These are phyloP conservation scores for Trachemys scripta DNA, from an alignment of 2,113 vertebrate species.

Conservation along the genomic window DNA sequence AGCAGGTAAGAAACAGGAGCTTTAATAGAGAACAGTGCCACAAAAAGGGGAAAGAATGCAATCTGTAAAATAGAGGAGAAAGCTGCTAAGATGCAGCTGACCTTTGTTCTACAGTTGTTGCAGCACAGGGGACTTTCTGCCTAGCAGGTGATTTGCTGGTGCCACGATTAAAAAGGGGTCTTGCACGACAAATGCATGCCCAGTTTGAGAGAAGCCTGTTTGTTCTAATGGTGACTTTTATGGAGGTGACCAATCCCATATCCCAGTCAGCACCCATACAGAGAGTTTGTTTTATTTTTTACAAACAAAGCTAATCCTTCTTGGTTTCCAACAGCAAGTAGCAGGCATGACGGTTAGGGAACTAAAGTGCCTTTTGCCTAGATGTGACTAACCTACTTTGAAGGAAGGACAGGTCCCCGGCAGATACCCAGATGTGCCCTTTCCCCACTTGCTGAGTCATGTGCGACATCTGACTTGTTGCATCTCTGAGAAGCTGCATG, in stretches of 20 bases:
- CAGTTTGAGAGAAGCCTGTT: neutral
- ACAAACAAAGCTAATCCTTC: neutral
- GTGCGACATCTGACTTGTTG: neutral
- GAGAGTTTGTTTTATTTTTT: neutral
- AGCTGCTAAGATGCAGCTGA: neutral
- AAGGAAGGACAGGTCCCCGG: neutral
- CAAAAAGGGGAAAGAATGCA: neutral
- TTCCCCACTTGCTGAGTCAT: neutral
- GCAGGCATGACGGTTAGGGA: neutral
- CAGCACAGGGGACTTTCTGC: neutral
- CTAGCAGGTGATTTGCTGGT: neutral
- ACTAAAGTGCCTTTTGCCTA: neutral
- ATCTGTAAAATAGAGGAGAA: neutral
- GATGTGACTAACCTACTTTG: too few species aligned
- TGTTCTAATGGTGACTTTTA: neutral
- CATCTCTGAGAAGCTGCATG: neutral
- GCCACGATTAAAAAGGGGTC: neutral
- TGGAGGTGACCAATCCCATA: neutral
- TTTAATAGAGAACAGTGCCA: neutral
- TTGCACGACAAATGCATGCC: neutral
- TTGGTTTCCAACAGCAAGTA: neutral
- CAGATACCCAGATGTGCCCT: neutral
- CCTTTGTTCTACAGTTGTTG: neutral
- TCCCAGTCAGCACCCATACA: neutral
- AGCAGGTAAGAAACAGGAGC: neutral